Evolutionary conservation across 1,140 invertebrate genomes (phyloP).

Genomic region (Dendrolimus punctatus): DNA sequence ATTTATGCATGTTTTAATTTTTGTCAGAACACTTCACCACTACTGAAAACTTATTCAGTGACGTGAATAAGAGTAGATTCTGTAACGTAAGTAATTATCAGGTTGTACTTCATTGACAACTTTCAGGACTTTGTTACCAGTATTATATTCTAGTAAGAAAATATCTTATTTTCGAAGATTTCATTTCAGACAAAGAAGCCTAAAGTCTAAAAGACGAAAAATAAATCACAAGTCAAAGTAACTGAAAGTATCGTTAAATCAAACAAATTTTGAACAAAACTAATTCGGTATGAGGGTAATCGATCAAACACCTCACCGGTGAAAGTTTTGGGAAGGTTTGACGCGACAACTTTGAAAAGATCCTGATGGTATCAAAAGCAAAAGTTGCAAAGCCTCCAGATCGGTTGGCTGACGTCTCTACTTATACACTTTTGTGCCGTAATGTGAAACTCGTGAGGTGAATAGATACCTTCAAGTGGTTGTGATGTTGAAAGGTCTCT

Average conservation of each 20-base stretch:
- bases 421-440: conserved; percentile 21
- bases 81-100: too few relatives aligned
- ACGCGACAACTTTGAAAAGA: conserved; percentile 17
- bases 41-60: too few relatives aligned
- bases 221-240: too few relatives aligned
- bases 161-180: too few relatives aligned
- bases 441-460: conserved; percentile 32
- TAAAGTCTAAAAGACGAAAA: too few relatives aligned
- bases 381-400: conserved; percentile 21
- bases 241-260: conserved; percentile 1
- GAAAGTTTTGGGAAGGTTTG: conserved; percentile 20
- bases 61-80: too few relatives aligned
- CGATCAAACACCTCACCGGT: conserved; percentile 18
- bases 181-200: too few relatives aligned
- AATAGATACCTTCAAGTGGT: conserved; percentile 19
- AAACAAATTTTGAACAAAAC: conserved; percentile 12
- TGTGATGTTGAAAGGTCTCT: conserved; percentile 6
- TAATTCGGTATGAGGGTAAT: conserved; percentile 17
- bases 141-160: too few relatives aligned
- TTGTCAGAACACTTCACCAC: too few relatives aligned
- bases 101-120: too few relatives aligned
- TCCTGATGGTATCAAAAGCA: conserved; percentile 20
- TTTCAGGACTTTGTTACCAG: too few relatives aligned
- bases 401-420: conserved; percentile 17
- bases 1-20: too few relatives aligned